Percentiles rank a stretch among this genome's conserved stretches.
phyloP scores from a whole-genome alignment of 1,140 invertebrate species.

The Pseudobourletiella spinata region DNA sequence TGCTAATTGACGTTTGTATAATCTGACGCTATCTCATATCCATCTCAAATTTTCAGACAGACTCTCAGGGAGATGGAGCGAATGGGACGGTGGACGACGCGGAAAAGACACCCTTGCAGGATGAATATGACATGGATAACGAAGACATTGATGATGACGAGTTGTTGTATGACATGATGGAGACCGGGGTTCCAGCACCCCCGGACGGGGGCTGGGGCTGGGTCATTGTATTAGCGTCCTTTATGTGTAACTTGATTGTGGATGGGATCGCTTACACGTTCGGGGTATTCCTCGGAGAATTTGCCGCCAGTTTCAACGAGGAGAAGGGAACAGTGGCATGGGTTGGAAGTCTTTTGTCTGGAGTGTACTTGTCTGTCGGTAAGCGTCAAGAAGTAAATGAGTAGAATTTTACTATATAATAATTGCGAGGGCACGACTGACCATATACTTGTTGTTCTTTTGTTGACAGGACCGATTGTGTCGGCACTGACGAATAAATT shows the following conservation, averaged over 20 bases:
- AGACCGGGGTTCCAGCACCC: constrained; percentile 51
- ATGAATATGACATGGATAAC: constrained; percentile 26
- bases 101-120: constrained; percentile 18
- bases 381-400: no score
- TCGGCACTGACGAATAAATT: constrained; percentile 92
- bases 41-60: no score
- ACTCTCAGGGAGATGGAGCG: neutral
- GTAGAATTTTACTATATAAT: no score
- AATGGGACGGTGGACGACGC: neutral
- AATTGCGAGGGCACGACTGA: no score
- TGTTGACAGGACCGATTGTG: constrained; percentile 70
- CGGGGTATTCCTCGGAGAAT: constrained; percentile 73
- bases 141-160: constrained; percentile 62
- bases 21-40: no score
- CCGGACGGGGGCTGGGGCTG: constrained; percentile 77
- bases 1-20: no score
- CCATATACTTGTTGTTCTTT: neutral
- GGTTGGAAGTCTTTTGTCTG: constrained; percentile 87
- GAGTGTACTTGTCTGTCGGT: constrained; percentile 87
- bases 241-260: constrained; percentile 97
- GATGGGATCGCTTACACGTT: constrained; percentile 94
- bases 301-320: constrained; percentile 70
- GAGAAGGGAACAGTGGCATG: constrained; percentile 66
- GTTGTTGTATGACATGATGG: constrained; percentile 58
- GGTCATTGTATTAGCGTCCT: constrained; percentile 90